Conservation (phyloP, 2,797 vertebrate genomes). For the Rhincodon typus region DNA sequence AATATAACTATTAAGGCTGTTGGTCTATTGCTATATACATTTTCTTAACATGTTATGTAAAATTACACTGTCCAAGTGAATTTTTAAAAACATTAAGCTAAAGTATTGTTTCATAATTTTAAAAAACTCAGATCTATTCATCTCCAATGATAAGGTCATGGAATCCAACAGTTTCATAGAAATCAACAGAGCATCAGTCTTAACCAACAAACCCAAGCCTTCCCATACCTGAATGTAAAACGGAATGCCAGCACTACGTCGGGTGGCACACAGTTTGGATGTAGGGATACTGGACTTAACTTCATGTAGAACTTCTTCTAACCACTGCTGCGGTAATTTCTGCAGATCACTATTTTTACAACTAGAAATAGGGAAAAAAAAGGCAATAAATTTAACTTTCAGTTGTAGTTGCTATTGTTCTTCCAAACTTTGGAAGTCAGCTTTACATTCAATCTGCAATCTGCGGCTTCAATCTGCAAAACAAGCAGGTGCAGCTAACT, state of each 20-base stretch:
- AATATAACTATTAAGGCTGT: not conserved
- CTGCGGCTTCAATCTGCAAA: not conserved
- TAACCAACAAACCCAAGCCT: not conserved
- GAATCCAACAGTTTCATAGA: not conserved
- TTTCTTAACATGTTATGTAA: not conserved
- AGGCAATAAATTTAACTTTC: constrained; percentile 36
- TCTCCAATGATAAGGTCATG: not conserved
- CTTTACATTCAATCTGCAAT: constrained; percentile 12
- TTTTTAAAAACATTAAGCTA: not conserved
- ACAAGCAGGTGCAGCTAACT: not conserved
- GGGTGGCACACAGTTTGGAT: constrained; percentile 86
- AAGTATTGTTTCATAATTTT: not conserved
- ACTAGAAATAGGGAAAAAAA: constrained; percentile 52
- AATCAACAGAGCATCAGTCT: not conserved
- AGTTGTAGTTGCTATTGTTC: constrained; percentile 23
- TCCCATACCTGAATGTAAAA: constrained; percentile 85
- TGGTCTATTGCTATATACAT: not conserved
- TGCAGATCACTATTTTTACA: constrained; percentile 66
- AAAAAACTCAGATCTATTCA: not conserved
- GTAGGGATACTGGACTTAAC: constrained; percentile 79
- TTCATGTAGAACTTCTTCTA: constrained; percentile 73
- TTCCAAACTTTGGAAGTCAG: not conserved
- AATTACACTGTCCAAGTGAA: not conserved
- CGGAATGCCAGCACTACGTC: constrained; percentile 89
- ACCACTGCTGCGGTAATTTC: constrained; percentile 77